Evolutionary conservation across 2,113 vertebrate genomes (phyloP).

Genomic region (Gymnocephalus cernua): DNA sequence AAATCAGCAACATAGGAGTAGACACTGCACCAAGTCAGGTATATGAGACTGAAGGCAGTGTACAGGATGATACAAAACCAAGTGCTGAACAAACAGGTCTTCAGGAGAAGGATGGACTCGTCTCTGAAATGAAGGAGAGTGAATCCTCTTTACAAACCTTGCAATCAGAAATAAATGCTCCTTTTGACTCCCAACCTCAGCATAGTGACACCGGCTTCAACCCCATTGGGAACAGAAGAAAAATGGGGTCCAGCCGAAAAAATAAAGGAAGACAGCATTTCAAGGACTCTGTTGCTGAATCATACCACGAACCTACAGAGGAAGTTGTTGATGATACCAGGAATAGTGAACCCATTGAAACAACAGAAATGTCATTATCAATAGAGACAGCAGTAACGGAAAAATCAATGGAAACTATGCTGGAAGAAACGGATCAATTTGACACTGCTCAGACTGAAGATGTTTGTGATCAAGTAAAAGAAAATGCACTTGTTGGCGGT

Average conservation of each 20-base stretch:
- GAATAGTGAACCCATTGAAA: too few relatives aligned
- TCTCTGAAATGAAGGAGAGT: background rate
- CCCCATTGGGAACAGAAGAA: slow-evolving; percentile 44
- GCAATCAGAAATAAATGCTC: slow-evolving; percentile 12
- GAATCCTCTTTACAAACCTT: slow-evolving; percentile 1
- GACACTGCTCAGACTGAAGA: slow-evolving; percentile 6
- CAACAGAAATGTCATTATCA: too few relatives aligned
- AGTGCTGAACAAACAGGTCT: slow-evolving; percentile 5
- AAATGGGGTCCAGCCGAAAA: slow-evolving; percentile 60
- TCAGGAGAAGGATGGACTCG: background rate
- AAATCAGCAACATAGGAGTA: background rate
- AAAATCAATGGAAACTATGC: too few relatives aligned
- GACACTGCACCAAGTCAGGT: background rate
- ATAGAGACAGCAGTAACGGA: too few relatives aligned
- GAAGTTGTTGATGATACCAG: too few relatives aligned
- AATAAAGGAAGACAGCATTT: slow-evolving; percentile 35
- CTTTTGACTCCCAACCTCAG: slow-evolving; percentile 8
- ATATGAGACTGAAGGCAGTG: background rate
- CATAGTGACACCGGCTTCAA: background rate
- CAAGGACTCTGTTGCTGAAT: slow-evolving; percentile 18
- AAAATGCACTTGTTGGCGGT: background rate
- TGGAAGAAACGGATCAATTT: too few relatives aligned
- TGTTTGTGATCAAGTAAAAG: background rate
- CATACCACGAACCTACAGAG: too few relatives aligned
- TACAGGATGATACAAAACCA: background rate